These are phyloP conservation scores for Stenotaenia linearis DNA, from an alignment of 2,888 invertebrate species.

Conservation along the genomic window DNA sequence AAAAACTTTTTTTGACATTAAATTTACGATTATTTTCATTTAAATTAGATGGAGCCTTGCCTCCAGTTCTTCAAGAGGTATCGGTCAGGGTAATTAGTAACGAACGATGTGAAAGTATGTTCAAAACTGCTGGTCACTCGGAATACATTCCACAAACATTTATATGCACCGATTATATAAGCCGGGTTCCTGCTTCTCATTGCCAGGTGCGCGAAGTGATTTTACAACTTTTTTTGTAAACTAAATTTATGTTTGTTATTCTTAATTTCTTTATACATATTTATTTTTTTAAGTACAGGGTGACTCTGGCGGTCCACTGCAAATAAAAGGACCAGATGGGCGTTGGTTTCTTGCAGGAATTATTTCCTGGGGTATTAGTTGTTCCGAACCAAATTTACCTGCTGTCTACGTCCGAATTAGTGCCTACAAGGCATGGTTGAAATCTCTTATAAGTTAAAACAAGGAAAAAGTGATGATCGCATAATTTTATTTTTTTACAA, in stretches of 20 bases:
- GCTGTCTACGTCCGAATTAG: constrained; percentile 32
- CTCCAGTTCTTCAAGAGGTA: constrained; percentile 31
- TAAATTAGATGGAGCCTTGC: constrained; percentile 29
- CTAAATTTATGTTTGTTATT: not conserved
- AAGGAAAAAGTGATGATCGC: not conserved
- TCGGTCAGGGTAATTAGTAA: constrained; percentile 29
- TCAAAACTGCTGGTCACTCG: constrained; percentile 10
- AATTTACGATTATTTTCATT: not conserved
- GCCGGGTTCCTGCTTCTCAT: constrained; percentile 21
- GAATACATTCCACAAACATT: constrained; percentile 27
- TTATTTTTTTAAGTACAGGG: constrained; percentile 27
- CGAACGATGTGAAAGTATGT: constrained; percentile 28
- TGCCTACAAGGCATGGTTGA: constrained; percentile 22
- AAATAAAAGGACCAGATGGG: constrained; percentile 28
- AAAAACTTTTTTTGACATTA: not conserved
- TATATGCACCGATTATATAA: constrained; percentile 30
- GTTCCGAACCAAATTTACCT: constrained; percentile 30
- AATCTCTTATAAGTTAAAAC: not conserved
- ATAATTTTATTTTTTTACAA: not conserved
- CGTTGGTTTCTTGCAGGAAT: constrained; percentile 32
- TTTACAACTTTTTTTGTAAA: not conserved
- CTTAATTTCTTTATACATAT: not conserved
- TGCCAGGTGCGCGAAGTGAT: constrained; percentile 26
- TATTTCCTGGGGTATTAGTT: constrained; percentile 32
- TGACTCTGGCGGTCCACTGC: constrained; percentile 32